These are phyloP conservation scores for Heterotilapia buettikoferi DNA, from an alignment of 2,113 vertebrate species.

Conservation along the genomic window DNA sequence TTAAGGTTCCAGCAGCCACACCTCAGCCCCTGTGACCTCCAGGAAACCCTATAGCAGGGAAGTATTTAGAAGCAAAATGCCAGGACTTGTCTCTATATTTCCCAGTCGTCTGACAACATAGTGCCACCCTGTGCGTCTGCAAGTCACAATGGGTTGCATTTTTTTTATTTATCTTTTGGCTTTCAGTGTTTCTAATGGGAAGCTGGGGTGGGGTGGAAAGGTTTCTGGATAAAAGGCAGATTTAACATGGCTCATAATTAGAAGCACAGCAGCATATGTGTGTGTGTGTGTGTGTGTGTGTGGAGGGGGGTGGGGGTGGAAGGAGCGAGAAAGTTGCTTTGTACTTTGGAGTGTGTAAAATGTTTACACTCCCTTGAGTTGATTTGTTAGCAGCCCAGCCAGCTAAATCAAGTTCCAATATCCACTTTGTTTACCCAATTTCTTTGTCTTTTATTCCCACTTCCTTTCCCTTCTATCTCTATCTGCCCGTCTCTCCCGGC, in stretches of 20 bases:
- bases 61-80: constrained; percentile 51
- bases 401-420: constrained; percentile 53
- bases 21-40: constrained; percentile 42
- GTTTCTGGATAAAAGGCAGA: constrained; percentile 4
- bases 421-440: constrained; percentile 56
- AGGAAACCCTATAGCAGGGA: constrained; percentile 43
- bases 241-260: constrained; percentile 31
- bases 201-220: background rate
- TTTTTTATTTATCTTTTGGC: background rate
- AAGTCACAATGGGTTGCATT: background rate
- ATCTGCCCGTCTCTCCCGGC: background rate
- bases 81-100: constrained; percentile 31
- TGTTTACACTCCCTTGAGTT: constrained; percentile 54
- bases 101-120: background rate
- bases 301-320: background rate
- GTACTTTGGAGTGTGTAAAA: constrained; percentile 30
- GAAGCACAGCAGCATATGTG: background rate
- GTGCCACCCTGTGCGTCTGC: background rate
- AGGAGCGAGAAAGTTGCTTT: constrained; percentile 16
- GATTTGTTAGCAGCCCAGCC: constrained; percentile 52
- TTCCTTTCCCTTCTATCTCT: constrained; percentile 14
- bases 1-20: constrained; percentile 37
- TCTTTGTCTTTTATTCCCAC: constrained; percentile 36
- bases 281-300: background rate
- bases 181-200: background rate